These are phyloP conservation scores for Pangasianodon hypophthalmus DNA, from an alignment of 2,113 vertebrate genomes.

Conservation along the genomic window DNA sequence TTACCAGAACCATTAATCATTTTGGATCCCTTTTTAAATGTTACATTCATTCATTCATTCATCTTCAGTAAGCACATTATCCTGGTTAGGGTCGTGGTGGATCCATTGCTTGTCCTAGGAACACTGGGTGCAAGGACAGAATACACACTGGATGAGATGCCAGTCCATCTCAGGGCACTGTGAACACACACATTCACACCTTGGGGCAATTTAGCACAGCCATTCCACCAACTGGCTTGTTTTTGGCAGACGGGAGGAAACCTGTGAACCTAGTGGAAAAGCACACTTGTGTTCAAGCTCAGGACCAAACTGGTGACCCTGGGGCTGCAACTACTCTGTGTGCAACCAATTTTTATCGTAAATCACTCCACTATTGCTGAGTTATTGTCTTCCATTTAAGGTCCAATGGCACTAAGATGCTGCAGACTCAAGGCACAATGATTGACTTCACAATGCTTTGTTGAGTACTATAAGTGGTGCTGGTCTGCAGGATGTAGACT, in stretches of 20 bases:
- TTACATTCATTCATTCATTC: neutral
- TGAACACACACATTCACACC: neutral
- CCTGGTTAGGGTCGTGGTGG: neutral
- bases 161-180: neutral
- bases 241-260: neutral
- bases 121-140: neutral
- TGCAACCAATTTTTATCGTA: neutral
- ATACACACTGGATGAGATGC: neutral
- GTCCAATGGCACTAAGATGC: neutral
- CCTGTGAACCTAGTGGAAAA: neutral
- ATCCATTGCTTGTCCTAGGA: neutral
- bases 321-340: neutral
- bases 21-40: neutral
- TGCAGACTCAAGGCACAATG: neutral
- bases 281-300: neutral
- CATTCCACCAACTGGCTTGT: neutral
- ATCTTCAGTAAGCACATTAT: neutral
- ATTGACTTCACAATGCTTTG: no score
- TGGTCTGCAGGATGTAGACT: slow-evolving; percentile 4
- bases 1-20: slow-evolving; percentile 6
- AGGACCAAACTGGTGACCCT: neutral
- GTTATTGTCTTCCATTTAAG: neutral
- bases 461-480: neutral
- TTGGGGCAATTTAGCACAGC: no score
- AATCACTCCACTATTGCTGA: neutral